Base-by-base conservation (phyloP, 1,140 invertebrate genomes). In the Globodera ellingtonae region DNA sequence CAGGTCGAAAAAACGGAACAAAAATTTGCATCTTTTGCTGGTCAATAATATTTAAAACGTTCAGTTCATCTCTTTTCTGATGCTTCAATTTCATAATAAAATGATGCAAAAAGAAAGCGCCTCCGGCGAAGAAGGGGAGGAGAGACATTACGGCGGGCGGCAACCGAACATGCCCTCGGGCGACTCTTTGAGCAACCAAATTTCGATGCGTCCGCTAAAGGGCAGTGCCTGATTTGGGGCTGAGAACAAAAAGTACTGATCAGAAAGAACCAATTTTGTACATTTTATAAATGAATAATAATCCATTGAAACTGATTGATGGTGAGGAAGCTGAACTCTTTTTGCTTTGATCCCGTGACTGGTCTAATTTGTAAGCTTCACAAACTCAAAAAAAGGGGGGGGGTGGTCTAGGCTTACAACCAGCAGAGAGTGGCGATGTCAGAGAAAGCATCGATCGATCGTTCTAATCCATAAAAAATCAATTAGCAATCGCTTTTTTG, bases 1-100 rank as follows among this genome's bases (percentile, higher is more conserved):
- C 84, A 85, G 47, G 82, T 76, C 35, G 5, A 69, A n/a, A 4
- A 44, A 21, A 5, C n/a, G 5, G n/a, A 6, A 9, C 66, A 44
- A 35, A 35, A 24, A 44, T 35, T 44, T 24, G 24, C 24, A 70
- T 70, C 13, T 44, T 15, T 62, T 13, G 56, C 56, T 18, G 6
- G 6, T 62, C 18, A 62, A 18, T 62, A 35, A 35, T 35, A 35
- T 65, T 65, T 65, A 6, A 24, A 24, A n/a, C 35, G 21, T 18
- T 47, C 67, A 70, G 67, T 70, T 70, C 24, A 70, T 70, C 35
- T 44, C 67, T 18, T 70, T 70, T 47, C 7, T 70, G 67, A 9
- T 70, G 9, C 24, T 47, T 44, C 67, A 21, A 47, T 10, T 47
- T 4, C 21, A 44, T 21, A 65, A 65, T 13, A 70, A 47, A 47